Evolutionary conservation across 2,888 invertebrate species (phyloP).

Genomic region (Drosophila rellima): DNA sequence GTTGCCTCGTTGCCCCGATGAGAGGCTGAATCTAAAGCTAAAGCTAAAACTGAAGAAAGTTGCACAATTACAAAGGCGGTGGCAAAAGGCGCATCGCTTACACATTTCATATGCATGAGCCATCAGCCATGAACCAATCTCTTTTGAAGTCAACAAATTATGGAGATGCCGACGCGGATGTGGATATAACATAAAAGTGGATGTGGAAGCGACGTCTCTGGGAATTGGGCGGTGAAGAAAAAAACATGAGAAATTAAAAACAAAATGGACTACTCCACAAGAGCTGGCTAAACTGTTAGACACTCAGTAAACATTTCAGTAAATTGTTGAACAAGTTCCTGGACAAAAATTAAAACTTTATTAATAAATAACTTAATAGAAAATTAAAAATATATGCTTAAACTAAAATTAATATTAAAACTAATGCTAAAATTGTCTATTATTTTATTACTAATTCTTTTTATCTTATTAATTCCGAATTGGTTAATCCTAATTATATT

Average conservation of each 20-base stretch:
- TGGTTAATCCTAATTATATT: too few species aligned
- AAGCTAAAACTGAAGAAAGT: conserved; percentile 56
- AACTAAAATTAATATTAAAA: too few species aligned
- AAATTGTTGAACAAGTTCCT: background rate
- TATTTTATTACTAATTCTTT: too few species aligned
- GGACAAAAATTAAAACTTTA: too few species aligned
- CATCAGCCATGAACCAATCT: conserved; percentile 65
- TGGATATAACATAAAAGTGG: conserved; percentile 16
- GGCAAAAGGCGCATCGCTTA: conserved; percentile 52
- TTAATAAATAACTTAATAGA: too few species aligned
- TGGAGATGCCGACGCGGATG: conserved; percentile 33
- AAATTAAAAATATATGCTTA: too few species aligned
- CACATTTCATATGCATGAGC: conserved; percentile 67
- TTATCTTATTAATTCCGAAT: too few species aligned
- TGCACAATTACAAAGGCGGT: conserved; percentile 75
- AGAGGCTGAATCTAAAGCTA: conserved; percentile 10
- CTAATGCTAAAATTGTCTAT: too few species aligned
- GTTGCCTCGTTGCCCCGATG: conserved; percentile 20
- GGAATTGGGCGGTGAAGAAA: conserved; percentile 58
- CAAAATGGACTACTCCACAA: background rate
- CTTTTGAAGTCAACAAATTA: conserved; percentile 67
- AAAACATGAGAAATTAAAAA: background rate
- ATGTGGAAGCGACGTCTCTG: conserved; percentile 23
- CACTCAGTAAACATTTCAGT: background rate
- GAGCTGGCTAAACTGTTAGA: background rate